These are phyloP conservation scores for Nymphalis c-album DNA, from an alignment of 2,888 invertebrate genomes.

Conservation along the genomic window DNA sequence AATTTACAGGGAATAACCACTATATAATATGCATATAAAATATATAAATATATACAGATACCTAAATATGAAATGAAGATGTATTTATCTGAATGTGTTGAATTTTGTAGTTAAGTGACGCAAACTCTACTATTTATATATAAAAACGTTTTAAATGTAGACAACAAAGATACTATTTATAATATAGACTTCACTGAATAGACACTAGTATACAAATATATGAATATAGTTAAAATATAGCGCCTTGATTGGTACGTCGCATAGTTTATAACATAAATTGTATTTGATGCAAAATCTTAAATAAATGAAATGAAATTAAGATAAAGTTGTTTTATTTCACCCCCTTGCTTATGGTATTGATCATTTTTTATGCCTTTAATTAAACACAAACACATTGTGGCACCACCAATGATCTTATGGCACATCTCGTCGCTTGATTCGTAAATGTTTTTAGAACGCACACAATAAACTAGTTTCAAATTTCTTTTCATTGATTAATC, in stretches of 20 bases:
- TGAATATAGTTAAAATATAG: constrained; percentile 20
- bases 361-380: no score
- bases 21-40: constrained; percentile 9
- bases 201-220: constrained; percentile 19
- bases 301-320: constrained; percentile 18
- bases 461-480: no score
- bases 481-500: no score
- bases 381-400: no score
- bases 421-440: no score
- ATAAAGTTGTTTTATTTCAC: background rate
- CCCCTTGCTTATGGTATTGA: background rate
- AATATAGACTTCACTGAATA: constrained; percentile 14
- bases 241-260: constrained; percentile 21
- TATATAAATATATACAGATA: constrained; percentile 13
- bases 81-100: constrained; percentile 24
- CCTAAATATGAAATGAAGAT: constrained; percentile 5
- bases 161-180: constrained; percentile 15
- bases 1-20: constrained; percentile 34
- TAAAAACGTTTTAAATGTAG: constrained; percentile 9
- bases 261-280: constrained; percentile 23
- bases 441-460: no score
- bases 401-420: no score
- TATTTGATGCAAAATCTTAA: constrained; percentile 33
- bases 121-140: constrained; percentile 8
- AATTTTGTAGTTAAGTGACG: constrained; percentile 13